Conservation (phyloP, 1,140 invertebrate genomes). For the Portunus trituberculatus region DNA sequence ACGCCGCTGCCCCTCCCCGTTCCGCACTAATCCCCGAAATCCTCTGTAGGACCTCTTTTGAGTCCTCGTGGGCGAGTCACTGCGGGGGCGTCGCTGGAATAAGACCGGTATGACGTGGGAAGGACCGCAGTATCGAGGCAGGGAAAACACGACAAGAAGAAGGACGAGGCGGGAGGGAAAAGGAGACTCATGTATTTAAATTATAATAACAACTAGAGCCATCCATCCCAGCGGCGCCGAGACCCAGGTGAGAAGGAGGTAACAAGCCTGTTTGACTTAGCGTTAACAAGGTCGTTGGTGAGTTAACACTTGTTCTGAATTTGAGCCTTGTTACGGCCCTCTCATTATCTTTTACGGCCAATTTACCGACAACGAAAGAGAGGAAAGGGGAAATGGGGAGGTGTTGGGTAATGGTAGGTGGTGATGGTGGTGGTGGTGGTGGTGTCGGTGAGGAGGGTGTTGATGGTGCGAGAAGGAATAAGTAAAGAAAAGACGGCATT, state of each 20-base stretch:
- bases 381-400: neutral
- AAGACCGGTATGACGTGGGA: neutral
- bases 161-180: neutral
- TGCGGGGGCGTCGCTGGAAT: neutral
- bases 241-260: constrained; percentile 44
- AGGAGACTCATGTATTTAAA: constrained; percentile 60
- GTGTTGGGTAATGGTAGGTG: neutral
- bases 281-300: constrained; percentile 65
- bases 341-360: constrained; percentile 69
- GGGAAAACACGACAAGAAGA: neutral
- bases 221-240: neutral
- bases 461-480: constrained; percentile 4
- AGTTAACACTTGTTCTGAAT: constrained; percentile 68
- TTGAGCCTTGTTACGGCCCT: constrained; percentile 65
- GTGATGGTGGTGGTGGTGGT: neutral
- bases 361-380: constrained; percentile 24
- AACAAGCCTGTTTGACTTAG: constrained; percentile 62
- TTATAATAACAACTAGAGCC: constrained; percentile 60
- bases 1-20: neutral
- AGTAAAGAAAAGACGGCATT: neutral
- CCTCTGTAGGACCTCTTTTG: neutral
- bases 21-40: neutral
- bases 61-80: neutral
- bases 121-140: neutral
- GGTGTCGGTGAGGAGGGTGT: neutral